phyloP scores from a whole-genome alignment of 2,888 invertebrate genomes.

The Acleris emargana region DNA sequence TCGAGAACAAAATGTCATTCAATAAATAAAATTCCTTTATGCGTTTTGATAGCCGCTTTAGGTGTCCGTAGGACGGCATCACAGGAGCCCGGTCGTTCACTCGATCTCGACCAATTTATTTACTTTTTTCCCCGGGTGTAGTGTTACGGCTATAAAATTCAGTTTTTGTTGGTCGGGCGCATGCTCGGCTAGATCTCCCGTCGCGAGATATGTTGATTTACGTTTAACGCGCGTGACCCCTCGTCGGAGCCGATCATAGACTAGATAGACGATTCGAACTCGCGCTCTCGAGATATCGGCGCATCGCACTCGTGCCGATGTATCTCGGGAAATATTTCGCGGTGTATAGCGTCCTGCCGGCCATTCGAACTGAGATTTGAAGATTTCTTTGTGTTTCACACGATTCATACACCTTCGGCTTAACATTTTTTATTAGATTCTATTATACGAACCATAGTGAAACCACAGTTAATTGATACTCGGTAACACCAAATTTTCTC shows the following conservation, averaged over 20 bases:
- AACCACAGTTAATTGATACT: constrained; percentile 21
- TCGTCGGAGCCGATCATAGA: constrained; percentile 79
- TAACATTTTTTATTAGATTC: constrained; percentile 29
- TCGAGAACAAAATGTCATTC: constrained; percentile 26
- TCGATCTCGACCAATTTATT: constrained; percentile 75
- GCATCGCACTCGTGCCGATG: constrained; percentile 81
- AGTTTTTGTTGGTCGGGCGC: constrained; percentile 78
- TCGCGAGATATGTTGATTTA: constrained; percentile 84
- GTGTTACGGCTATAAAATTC: constrained; percentile 80
- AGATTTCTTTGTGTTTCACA: constrained; percentile 77
- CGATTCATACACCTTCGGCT: constrained; percentile 47
- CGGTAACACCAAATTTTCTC: constrained; percentile 15
- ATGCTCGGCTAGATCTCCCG: constrained; percentile 80
- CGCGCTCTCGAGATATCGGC: constrained; percentile 75
- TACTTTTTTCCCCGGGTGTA: constrained; percentile 77
- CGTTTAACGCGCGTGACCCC: constrained; percentile 83
- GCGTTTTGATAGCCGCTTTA: constrained; percentile 37
- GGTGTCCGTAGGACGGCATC: constrained; percentile 51
- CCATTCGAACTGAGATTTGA: constrained; percentile 67
- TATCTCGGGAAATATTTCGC: constrained; percentile 81
- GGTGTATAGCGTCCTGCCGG: constrained; percentile 55
- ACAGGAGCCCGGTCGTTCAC: constrained; percentile 63
- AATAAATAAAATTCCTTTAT: constrained; percentile 34
- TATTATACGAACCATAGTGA: constrained; percentile 4
- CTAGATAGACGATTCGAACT: constrained; percentile 81